These are phyloP conservation scores for Eonycteris spelaea DNA, from an alignment of 2,113 vertebrate genomes.

Conservation along the genomic window DNA sequence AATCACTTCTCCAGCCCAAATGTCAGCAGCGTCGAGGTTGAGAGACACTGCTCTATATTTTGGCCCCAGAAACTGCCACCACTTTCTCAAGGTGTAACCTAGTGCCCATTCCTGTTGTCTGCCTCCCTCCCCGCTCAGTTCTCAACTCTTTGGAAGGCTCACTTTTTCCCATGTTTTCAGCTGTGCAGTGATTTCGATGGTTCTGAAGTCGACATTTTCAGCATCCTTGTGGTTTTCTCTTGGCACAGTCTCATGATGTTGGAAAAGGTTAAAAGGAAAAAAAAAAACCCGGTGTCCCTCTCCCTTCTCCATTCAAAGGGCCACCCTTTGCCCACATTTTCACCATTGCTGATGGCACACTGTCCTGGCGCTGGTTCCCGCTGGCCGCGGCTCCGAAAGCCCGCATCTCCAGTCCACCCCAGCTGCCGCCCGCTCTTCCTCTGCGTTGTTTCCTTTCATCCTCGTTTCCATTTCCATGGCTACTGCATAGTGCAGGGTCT, in stretches of 20 bases:
- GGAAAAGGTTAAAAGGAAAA: neutral
- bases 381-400: neutral
- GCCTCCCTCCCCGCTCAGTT: neutral
- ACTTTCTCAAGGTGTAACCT: neutral
- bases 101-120: neutral
- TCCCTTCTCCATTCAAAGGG: neutral
- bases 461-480: slow-evolving; percentile 48
- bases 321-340: neutral
- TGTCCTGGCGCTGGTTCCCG: neutral
- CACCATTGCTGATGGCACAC: neutral
- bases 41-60: neutral
- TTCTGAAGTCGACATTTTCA: slow-evolving; percentile 24
- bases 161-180: slow-evolving; percentile 32
- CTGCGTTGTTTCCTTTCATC: neutral
- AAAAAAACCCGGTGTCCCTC: neutral
- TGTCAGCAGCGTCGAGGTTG: neutral
- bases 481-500: neutral
- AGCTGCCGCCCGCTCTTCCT: neutral
- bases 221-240: neutral
- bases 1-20: accelerated
- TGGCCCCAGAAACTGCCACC: neutral
- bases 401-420: neutral
- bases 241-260: neutral
- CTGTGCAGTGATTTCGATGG: neutral
- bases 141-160: neutral